Evolutionary conservation across 2,113 vertebrate species (phyloP), one percentile per base, ranked within the genome.

Genomic region (Oceanites oceanicus): DNA sequence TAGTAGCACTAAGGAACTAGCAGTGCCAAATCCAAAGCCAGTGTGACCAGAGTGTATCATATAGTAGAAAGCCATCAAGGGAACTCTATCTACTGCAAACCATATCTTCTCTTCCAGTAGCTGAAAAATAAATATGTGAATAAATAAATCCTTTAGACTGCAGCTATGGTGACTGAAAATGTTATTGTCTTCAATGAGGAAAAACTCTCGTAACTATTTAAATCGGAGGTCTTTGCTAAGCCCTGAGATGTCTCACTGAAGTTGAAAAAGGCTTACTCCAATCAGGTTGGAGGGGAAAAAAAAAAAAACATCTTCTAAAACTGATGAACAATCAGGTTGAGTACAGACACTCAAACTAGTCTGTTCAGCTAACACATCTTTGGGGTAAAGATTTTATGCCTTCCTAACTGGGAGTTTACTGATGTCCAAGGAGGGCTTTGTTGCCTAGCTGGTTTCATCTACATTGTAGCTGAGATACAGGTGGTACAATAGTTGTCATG

Each of bases 391-490:
- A 47, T 58, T 73, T 63, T 50, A 50, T n/a, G 15, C 3, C 11
- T 49, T 47, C 4, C 22, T 55, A 62, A 0, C 3, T 79, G 32
- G 5, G 4, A 49, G 2, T 15, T 36, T 62, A 50, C 6, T 1
- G 0, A 34, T 18, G 9, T 44, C 16, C 13, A 42, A 68, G 7
- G 23, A 34, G 9, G 11, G 6, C 52, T 13, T 62, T 45, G 5
- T 19, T 65, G 13, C 50, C 20, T 32, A 16, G 2, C 4, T 53
- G 13, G 10, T 47, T 66, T 72, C 26, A 21, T 53, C n/a, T 76
- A 21, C 34, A 42, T 15, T 7, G 15, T 63, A 75, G 7, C 11
- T 63, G 19, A 62, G 62, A 52, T 29, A n/a, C 17, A 65, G 12
- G 6, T 86, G 12, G 23, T 52, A 8, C 5, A 23, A 34, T 17